Evolutionary conservation across 2,113 vertebrate species (phyloP).

Genomic region (Chamaea fasciata): DNA sequence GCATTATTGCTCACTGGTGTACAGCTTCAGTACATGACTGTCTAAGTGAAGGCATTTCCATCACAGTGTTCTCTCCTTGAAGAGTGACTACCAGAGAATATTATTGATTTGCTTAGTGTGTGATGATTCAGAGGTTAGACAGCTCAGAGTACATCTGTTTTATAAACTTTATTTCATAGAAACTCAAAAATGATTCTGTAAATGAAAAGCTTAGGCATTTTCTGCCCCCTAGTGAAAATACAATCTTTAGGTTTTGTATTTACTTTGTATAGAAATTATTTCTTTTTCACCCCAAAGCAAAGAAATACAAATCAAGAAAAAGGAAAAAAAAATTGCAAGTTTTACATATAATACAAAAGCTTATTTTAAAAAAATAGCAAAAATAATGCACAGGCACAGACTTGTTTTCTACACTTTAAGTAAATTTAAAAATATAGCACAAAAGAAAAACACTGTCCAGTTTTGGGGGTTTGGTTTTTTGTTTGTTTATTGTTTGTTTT

Average conservation of each 20-base stretch:
- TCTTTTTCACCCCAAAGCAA: neutral
- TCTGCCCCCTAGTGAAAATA: slow-evolving; percentile 13
- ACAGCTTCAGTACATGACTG: neutral
- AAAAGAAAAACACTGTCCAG: neutral
- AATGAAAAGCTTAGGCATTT: neutral
- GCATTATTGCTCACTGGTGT: neutral
- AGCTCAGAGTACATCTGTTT: neutral
- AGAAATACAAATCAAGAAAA: neutral
- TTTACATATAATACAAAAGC: neutral
- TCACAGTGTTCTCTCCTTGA: slow-evolving; percentile 12
- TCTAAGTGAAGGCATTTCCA: slow-evolving; percentile 12
- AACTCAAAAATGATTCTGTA: neutral
- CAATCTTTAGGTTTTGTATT: neutral
- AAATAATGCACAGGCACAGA: neutral
- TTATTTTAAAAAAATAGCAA: neutral
- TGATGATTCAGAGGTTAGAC: slow-evolving; percentile 28
- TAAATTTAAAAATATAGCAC: neutral
- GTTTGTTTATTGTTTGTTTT: neutral
- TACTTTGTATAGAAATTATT: neutral
- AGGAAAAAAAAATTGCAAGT: neutral
- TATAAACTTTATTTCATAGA: neutral
- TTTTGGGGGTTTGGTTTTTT: no score
- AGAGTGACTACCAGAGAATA: neutral
- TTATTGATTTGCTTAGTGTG: slow-evolving; percentile 18
- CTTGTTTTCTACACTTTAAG: neutral